Conservation (phyloP, 2,797 vertebrate species). For the Sciurus vulgaris region DNA sequence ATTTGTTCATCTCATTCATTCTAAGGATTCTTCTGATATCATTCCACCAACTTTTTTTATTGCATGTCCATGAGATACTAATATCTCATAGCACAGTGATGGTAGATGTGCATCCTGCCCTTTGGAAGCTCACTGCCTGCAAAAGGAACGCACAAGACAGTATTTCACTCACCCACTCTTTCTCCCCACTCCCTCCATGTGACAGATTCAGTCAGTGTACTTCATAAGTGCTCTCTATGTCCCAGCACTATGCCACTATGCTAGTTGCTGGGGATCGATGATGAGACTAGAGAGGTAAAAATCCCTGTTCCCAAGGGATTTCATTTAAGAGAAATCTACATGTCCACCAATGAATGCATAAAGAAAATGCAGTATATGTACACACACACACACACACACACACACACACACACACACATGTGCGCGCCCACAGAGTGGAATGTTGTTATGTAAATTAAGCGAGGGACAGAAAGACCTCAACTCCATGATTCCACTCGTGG, state of each 20-base stretch:
- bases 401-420: neutral
- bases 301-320: neutral
- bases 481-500: neutral
- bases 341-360: neutral
- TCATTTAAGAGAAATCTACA: neutral
- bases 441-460: neutral
- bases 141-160: neutral
- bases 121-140: neutral
- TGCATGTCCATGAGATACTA: neutral
- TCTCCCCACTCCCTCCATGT: neutral
- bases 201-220: neutral
- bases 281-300: neutral
- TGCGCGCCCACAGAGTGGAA: neutral
- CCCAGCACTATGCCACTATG: neutral
- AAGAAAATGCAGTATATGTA: neutral
- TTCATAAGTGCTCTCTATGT: neutral
- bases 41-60: neutral
- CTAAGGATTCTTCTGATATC: neutral
- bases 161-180: neutral
- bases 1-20: neutral
- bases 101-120: neutral
- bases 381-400: neutral
- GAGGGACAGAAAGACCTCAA: neutral
- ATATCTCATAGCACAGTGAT: neutral
- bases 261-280: neutral